Evolutionary conservation across 2,797 vertebrate genomes (phyloP), one percentile per base, ranked within the genome.

Genomic region (Acrocephalus scirpaceus): DNA sequence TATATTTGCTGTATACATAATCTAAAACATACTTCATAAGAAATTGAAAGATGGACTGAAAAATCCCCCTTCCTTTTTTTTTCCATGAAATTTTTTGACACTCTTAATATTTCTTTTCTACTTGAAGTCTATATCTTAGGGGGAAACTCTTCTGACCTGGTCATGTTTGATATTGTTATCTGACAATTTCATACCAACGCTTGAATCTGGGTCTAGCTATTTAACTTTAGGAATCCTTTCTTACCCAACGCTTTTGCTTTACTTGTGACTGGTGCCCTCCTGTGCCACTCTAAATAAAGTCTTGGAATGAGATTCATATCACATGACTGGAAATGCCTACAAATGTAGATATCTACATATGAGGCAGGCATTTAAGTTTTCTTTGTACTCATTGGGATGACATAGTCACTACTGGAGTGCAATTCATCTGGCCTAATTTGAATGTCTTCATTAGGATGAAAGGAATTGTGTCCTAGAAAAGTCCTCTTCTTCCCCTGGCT

Each of bases 61-160:
- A 80, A 61, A 19, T 6, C 0, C 7, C 2, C 4, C 1, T 0
- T 1, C 8, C 27, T 18, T 45, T 12, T n/a, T 38, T 42, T 65
- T 32, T 3, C 7, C 7, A 15, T 17, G 2, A 74, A 71, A 9
- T 6, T 36, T 64, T 60, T 64, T n/a, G 40, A 60, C 15, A 53
- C 5, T 47, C 4, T 56, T 54, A 51, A 25, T 58, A 29, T 10
- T 69, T 72, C 2, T 38, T 69, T 85, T 57, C 18, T 85, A 3
- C 18, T 42, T 69, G 11, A 65, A 10, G 8, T 38, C 6, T 9
- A 8, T 51, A 40, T n/a, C 16, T 77, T 30, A 17, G 6, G 14
- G 7, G 72, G 42, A 65, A 79, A 44, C 2, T 2, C 23, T 77
- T 62, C 21, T 56, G 65, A 34, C 9, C 22, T 26, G 4, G 5